Conservation (phyloP, 2,888 invertebrate species). For the Diabrotica balteata region DNA sequence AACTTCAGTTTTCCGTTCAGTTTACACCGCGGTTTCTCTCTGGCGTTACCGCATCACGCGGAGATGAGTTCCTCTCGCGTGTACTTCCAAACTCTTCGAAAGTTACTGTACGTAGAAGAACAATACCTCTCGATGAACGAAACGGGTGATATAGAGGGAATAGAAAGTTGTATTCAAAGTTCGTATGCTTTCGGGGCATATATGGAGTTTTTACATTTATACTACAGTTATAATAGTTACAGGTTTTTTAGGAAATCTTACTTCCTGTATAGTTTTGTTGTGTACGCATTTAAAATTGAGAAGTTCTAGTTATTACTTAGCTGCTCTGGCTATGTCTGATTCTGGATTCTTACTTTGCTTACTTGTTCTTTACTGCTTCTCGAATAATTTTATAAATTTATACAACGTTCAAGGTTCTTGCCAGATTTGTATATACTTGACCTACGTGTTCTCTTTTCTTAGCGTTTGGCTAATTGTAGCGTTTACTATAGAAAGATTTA, state of each 20-base stretch:
- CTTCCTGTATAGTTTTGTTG: slow-evolving; percentile 68
- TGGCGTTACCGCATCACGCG: neutral
- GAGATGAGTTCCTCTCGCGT: neutral
- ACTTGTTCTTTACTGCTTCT: slow-evolving; percentile 64
- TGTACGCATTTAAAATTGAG: slow-evolving; percentile 67
- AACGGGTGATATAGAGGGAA: neutral
- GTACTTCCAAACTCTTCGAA: neutral
- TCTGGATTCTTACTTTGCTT: slow-evolving; percentile 66
- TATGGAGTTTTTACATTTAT: slow-evolving; percentile 63
- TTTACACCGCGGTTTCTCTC: slow-evolving; percentile 42
- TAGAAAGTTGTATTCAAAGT: slow-evolving; percentile 12
- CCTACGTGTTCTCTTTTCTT: slow-evolving; percentile 65
- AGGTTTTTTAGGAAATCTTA: slow-evolving; percentile 67
- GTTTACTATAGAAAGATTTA: slow-evolving; percentile 73
- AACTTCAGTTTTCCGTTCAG: slow-evolving; percentile 31
- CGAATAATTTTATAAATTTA: slow-evolving; percentile 60
- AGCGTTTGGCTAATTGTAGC: slow-evolving; percentile 75
- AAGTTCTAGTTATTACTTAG: slow-evolving; percentile 70
- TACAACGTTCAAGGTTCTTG: slow-evolving; percentile 68
- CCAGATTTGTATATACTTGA: slow-evolving; percentile 54
- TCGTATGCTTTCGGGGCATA: slow-evolving; percentile 38
- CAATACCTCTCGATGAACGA: neutral
- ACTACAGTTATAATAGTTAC: slow-evolving; percentile 66
- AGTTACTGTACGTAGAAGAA: neutral
- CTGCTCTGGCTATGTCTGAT: slow-evolving; percentile 68